phyloP scores from a whole-genome alignment of 2,797 vertebrate genomes.

The Anguilla pacifica region DNA sequence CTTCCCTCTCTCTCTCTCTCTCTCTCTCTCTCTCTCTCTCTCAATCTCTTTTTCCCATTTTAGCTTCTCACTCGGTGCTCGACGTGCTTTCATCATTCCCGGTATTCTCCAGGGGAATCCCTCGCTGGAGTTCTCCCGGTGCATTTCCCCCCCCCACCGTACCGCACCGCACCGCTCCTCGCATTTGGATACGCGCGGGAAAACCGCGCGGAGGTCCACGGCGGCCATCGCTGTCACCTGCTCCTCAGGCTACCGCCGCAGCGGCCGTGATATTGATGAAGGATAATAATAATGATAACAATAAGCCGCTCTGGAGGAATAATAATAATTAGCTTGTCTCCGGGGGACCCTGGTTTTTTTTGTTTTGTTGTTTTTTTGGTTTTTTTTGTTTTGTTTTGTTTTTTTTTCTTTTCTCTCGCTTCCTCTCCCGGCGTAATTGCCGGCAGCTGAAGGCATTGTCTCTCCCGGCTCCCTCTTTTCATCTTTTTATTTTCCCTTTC shows the following conservation, averaged over 20 bases:
- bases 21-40: background rate
- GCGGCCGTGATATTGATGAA: constrained; percentile 76
- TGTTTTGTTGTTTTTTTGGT: no score
- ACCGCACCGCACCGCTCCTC: background rate
- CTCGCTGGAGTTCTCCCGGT: background rate
- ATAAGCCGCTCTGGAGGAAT: constrained; percentile 77
- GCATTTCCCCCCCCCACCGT: background rate
- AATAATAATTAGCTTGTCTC: constrained; percentile 81
- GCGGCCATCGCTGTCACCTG: constrained; percentile 53
- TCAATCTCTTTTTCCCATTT: background rate
- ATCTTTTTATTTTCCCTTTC: constrained; percentile 58
- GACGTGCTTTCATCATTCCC: background rate
- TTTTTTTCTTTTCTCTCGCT: constrained; percentile 30
- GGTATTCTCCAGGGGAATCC: background rate
- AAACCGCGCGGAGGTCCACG: background rate
- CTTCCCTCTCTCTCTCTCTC: background rate
- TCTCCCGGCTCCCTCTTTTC: constrained; percentile 68
- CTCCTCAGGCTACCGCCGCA: constrained; percentile 66
- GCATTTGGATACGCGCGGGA: background rate
- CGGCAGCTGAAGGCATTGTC: constrained; percentile 78
- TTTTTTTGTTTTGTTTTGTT: no score
- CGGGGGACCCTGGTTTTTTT: constrained; percentile 37
- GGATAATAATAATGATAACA: constrained; percentile 81
- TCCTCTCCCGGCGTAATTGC: constrained; percentile 74
- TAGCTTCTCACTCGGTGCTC: background rate